phyloP scores from a whole-genome alignment of 2,888 invertebrate genomes.

The Chymomyza fuscimana region DNA sequence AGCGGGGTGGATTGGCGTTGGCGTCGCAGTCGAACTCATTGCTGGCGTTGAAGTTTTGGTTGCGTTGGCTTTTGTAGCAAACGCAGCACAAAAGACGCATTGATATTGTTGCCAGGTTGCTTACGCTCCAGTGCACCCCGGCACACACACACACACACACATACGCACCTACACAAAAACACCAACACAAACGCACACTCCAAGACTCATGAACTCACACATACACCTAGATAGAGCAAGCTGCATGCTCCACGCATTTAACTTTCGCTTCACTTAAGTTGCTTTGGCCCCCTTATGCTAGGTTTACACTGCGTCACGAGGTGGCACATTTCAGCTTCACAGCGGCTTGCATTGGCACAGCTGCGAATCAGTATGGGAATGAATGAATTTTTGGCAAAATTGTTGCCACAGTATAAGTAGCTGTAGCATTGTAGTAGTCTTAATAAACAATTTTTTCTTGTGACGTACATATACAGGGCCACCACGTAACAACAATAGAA shows the following conservation, averaged over 20 bases:
- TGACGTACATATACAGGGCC: too few species aligned
- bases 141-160: constrained; percentile 16
- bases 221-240: constrained; percentile 17
- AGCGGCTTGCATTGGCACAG: too few species aligned
- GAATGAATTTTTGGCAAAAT: too few species aligned
- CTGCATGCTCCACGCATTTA: constrained; percentile 63
- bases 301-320: too few species aligned
- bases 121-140: constrained; percentile 53
- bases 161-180: neutral
- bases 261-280: constrained; percentile 60
- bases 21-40: neutral
- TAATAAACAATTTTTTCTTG: too few species aligned
- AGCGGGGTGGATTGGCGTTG: constrained; percentile 22
- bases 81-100: constrained; percentile 58
- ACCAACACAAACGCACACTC: neutral
- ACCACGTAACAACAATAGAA: too few species aligned
- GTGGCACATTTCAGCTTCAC: too few species aligned
- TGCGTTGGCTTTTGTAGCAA: constrained; percentile 35
- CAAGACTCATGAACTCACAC: neutral
- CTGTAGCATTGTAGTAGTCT: too few species aligned
- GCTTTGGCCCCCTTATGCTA: constrained; percentile 13
- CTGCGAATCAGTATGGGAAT: too few species aligned
- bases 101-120: constrained; percentile 67
- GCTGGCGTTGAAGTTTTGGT: constrained; percentile 10
- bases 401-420: too few species aligned